Evolutionary conservation across 2,797 vertebrate genomes (phyloP).

Genomic region (Hirundo rustica): DNA sequence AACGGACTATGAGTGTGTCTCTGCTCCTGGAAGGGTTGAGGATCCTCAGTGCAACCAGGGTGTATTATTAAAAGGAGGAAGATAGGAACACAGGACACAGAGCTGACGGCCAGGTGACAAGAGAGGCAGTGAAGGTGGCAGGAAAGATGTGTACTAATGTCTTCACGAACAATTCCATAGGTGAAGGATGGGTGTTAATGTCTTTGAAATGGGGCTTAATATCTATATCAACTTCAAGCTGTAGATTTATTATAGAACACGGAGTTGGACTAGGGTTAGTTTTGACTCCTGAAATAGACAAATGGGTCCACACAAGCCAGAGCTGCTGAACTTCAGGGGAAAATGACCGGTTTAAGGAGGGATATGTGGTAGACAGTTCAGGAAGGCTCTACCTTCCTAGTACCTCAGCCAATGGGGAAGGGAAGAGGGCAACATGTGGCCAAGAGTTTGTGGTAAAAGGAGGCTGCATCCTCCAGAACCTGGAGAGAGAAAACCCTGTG

Average conservation of each 20-base stretch:
- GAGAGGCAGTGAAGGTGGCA: not conserved
- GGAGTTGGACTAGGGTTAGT: not conserved
- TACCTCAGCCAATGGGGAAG: not conserved
- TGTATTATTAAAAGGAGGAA: not conserved
- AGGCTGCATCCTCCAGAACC: not conserved
- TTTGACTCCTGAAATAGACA: not conserved
- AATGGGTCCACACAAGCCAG: not conserved
- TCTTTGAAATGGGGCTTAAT: not conserved
- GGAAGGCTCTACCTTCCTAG: not conserved
- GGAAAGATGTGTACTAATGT: not conserved
- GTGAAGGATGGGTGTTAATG: not conserved
- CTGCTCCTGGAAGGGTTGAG: not conserved
- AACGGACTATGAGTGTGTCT: not conserved
- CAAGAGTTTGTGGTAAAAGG: not conserved
- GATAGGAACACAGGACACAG: not conserved
- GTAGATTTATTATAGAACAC: not conserved
- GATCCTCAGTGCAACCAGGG: not conserved
- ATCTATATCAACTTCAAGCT: not conserved
- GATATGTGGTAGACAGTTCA: rapidly evolving
- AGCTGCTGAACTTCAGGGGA: not conserved
- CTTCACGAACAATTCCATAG: not conserved
- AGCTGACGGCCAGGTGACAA: not conserved
- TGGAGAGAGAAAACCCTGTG: not conserved
- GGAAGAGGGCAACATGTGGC: not conserved
- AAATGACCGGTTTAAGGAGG: not conserved